phyloP scores from a whole-genome alignment of 2,888 invertebrate genomes.

The Cerceris rybyensis region DNA sequence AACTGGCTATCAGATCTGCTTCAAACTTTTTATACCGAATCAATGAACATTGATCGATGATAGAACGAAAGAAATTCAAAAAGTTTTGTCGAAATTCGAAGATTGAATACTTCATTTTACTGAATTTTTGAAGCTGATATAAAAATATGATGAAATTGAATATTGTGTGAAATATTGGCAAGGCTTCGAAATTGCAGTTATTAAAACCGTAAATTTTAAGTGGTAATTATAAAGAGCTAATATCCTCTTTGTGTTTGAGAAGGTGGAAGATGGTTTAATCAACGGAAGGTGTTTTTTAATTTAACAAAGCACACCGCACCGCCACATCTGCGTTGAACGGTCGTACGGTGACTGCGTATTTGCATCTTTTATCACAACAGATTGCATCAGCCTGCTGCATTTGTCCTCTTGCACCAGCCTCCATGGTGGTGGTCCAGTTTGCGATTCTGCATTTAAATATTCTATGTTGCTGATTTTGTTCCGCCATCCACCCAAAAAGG shows the following conservation, averaged over 20 bases:
- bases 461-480: conserved; percentile 87
- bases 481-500: conserved; percentile 91
- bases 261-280: conserved; percentile 1
- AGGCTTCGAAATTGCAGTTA: too few relatives aligned
- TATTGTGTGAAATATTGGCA: too few relatives aligned
- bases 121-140: background rate
- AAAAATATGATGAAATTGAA: too few relatives aligned
- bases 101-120: background rate
- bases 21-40: too few relatives aligned
- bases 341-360: conserved; percentile 83
- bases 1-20: too few relatives aligned
- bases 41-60: too few relatives aligned
- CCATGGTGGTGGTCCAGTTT: conserved; percentile 87
- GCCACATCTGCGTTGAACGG: conserved; percentile 85
- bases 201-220: too few relatives aligned
- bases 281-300: background rate
- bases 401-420: conserved; percentile 83
- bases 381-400: conserved; percentile 87
- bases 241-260: background rate
- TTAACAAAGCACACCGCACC: conserved; percentile 61
- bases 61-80: too few relatives aligned
- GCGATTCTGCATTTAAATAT: conserved; percentile 92
- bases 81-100: background rate
- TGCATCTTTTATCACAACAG: conserved; percentile 84
- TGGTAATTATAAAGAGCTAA: too few relatives aligned